Conservation (phyloP, 2,113 vertebrate species). For the Xyliphius kryptos region DNA sequence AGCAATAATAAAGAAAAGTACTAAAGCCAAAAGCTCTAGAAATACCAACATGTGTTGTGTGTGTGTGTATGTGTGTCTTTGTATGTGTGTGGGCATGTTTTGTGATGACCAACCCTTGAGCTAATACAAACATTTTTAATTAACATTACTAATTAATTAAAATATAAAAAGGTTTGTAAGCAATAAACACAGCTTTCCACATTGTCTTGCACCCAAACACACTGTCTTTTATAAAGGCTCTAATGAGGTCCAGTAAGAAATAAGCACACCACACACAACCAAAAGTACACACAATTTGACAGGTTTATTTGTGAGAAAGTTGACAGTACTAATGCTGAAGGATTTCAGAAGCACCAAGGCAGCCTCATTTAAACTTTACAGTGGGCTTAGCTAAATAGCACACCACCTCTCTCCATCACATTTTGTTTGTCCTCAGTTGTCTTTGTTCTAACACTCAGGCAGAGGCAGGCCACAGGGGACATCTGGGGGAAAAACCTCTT, state of each 20-base stretch:
- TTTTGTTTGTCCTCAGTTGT: conserved; percentile 4
- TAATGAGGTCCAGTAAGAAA: too few relatives aligned
- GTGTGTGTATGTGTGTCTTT: too few relatives aligned
- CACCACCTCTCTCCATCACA: neutral
- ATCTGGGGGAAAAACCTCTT: neutral
- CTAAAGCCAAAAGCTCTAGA: too few relatives aligned
- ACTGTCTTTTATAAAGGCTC: too few relatives aligned
- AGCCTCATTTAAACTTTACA: conserved; percentile 7
- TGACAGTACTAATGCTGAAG: conserved; percentile 5
- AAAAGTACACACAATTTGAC: neutral
- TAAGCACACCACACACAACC: too few relatives aligned
- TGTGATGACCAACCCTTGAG: too few relatives aligned
- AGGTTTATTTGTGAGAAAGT: conserved; percentile 10
- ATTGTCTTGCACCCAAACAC: conserved; percentile 1
- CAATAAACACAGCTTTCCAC: conserved; percentile 10
- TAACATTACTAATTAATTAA: too few relatives aligned
- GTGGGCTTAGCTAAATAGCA: neutral
- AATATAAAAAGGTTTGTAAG: too few relatives aligned
- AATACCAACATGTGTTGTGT: too few relatives aligned
- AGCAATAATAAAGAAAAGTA: too few relatives aligned
- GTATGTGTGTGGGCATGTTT: too few relatives aligned
- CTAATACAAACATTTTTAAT: too few relatives aligned
- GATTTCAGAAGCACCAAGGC: neutral
- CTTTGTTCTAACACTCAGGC: conserved; percentile 14
- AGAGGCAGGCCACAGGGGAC: neutral